Evolutionary conservation across 2,888 invertebrate species (phyloP), one percentile per base, ranked within the genome.

Genomic region (Oligia latruncula): DNA sequence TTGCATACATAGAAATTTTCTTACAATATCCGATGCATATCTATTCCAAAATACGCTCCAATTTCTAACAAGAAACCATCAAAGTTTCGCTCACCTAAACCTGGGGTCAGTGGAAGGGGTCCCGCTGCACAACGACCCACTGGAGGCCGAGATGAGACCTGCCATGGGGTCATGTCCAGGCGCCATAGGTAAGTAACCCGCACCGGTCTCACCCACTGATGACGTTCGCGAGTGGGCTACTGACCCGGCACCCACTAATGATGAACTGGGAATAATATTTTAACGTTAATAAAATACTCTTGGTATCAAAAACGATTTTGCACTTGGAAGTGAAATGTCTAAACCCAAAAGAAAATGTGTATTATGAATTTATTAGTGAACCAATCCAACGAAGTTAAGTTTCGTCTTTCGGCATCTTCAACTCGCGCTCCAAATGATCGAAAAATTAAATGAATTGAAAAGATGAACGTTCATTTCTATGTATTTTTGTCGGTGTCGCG

Each of bases 51-150:
- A 66, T 23, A 55, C 23, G 9, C 23, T 23, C 35, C 6, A 3
- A 58, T 52, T 73, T 29, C 4, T n/a, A 17, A 35, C 40, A 64
- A 55, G 3, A 49, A 66, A 17, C 9, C 52, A 68, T 40, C 1
- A 0, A 40, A 23, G 3, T n/a, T 29, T 20, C 9, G 65, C 74
- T 86, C 29, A 95, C 96, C 96, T 95, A 90, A 98, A 98, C 74
- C 98, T 95, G 66, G 98, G 97, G 92, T 98, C 98, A 0, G 98
- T 98, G 71, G 98, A 98, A n/a, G 98, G 98, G 17, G 98, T 98
- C 65, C 98, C 98, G 78, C 98, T 98, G 73, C 98, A 98, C 40
- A 98, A 97, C 71, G 98, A 98, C 88, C 98, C 98, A 88, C 98
- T 97, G 89, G 98, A 98, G 52, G 97, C 98, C 4, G 98, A 93